Evolutionary conservation across 2,113 vertebrate species (phyloP).

Genomic region (Dicentrarchus labrax): DNA sequence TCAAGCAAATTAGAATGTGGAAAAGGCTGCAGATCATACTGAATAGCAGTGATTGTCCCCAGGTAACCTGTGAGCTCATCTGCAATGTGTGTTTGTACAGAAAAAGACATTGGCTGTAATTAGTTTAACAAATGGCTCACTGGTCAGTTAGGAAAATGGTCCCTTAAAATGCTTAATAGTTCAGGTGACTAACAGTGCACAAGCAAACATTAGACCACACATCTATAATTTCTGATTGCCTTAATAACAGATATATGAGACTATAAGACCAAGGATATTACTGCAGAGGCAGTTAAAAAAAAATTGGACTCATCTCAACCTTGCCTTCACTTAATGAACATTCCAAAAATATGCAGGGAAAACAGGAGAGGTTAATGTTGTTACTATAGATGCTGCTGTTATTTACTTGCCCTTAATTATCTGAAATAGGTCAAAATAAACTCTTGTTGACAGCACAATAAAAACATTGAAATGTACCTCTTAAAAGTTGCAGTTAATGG

Average conservation of each 20-base stretch:
- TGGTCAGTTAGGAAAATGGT: conserved; percentile 65
- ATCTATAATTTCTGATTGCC: conserved; percentile 61
- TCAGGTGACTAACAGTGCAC: conserved; percentile 64
- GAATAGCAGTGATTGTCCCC: conserved; percentile 34
- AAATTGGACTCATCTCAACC: conserved; percentile 55
- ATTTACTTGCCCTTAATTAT: conserved; percentile 52
- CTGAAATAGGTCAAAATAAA: conserved; percentile 8
- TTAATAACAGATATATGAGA: conserved; percentile 72
- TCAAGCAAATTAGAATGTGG: conserved; percentile 3
- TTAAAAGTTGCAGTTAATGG: conserved; percentile 51
- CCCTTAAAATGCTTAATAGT: conserved; percentile 63
- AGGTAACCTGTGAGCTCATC: conserved; percentile 52
- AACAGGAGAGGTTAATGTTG: conserved; percentile 48
- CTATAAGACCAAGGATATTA: conserved; percentile 60
- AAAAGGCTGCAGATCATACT: neutral
- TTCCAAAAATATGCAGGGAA: conserved; percentile 40
- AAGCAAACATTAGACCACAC: conserved; percentile 58
- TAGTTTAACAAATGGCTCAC: conserved; percentile 68
- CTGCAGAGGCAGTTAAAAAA: conserved; percentile 42
- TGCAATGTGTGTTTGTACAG: conserved; percentile 34
- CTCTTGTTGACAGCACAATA: conserved; percentile 40
- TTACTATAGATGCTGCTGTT: conserved; percentile 20
- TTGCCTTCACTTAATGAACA: conserved; percentile 52
- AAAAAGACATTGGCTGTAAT: conserved; percentile 55
- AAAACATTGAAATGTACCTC: conserved; percentile 32